These are phyloP conservation scores for Megathymus violae DNA, from an alignment of 1,140 invertebrate genomes.

Conservation along the genomic window DNA sequence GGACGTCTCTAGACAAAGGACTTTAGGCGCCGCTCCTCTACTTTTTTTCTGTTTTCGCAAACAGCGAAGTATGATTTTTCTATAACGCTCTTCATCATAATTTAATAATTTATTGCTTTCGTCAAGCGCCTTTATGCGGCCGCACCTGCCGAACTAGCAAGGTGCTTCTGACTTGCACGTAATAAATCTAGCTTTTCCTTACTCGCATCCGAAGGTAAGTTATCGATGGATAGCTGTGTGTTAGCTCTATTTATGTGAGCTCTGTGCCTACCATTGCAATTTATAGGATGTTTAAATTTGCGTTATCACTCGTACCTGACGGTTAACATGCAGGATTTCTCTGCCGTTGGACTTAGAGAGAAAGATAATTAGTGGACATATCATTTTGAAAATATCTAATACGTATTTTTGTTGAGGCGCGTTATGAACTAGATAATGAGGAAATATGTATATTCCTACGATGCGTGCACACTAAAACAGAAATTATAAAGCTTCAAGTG, in stretches of 20 bases:
- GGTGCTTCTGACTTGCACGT: slow-evolving; percentile 72
- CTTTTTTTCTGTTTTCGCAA: slow-evolving; percentile 62
- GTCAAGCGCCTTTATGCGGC: slow-evolving; percentile 60
- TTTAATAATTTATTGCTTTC: slow-evolving; percentile 81
- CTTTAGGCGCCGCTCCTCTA: slow-evolving; percentile 70
- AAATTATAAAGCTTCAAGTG: too few species aligned
- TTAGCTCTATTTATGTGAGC: slow-evolving; percentile 13
- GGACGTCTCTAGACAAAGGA: slow-evolving; percentile 75
- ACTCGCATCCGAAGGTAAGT: slow-evolving; percentile 18
- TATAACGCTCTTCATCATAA: slow-evolving; percentile 77
- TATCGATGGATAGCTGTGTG: slow-evolving; percentile 9
- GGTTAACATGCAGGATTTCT: too few species aligned
- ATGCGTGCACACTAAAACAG: too few species aligned
- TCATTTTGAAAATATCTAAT: too few species aligned
- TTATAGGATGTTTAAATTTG: slow-evolving; percentile 10
- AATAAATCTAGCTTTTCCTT: slow-evolving; percentile 61
- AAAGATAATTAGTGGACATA: too few species aligned
- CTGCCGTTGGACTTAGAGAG: too few species aligned
- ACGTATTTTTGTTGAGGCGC: too few species aligned
- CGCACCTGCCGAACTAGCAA: slow-evolving; percentile 68
- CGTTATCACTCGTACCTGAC: too few species aligned
- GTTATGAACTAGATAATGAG: too few species aligned
- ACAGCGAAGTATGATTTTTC: slow-evolving; percentile 44
- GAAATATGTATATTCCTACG: too few species aligned
- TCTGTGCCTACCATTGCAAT: slow-evolving; percentile 1